These are phyloP conservation scores for Pyrgus malvae DNA, from an alignment of 2,888 invertebrate species.

Conservation along the genomic window DNA sequence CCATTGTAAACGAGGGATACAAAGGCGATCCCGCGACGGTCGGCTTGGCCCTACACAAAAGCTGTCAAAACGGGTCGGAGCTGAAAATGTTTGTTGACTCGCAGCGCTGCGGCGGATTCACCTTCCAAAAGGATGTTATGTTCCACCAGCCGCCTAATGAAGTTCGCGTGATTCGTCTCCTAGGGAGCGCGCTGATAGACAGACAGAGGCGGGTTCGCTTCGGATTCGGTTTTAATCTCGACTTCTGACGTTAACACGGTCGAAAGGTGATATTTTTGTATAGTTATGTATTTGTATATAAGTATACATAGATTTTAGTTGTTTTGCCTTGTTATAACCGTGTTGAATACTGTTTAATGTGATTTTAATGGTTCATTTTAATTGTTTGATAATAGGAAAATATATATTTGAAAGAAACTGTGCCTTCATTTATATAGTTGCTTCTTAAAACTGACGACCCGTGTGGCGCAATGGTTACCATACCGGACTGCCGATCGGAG, in stretches of 20 bases:
- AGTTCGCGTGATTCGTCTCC: constrained; percentile 56
- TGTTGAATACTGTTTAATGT: constrained; percentile 51
- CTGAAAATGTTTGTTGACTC: constrained; percentile 72
- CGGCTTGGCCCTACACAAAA: constrained; percentile 64
- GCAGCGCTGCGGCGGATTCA: constrained; percentile 69
- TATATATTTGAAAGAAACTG: constrained; percentile 11
- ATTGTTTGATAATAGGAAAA: constrained; percentile 16
- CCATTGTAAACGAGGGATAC: constrained; percentile 58
- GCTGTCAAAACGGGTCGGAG: constrained; percentile 59
- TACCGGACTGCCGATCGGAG: no score
- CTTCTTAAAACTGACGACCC: no score
- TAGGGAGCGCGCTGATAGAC: constrained; percentile 67
- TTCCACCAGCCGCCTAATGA: constrained; percentile 62
- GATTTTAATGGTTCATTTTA: constrained; percentile 47
- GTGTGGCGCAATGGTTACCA: no score
- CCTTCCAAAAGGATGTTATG: constrained; percentile 63
- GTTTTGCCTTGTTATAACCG: constrained; percentile 59
- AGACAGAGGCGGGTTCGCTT: constrained; percentile 62
- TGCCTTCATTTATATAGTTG: neutral
- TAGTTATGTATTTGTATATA: constrained; percentile 75
- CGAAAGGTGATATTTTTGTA: constrained; percentile 51
- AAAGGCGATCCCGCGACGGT: constrained; percentile 51
- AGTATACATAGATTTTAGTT: constrained; percentile 80
- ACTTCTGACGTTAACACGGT: constrained; percentile 50
- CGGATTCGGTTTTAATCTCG: constrained; percentile 68